Percentiles rank a stretch among this genome's conserved stretches.
Conservation (phyloP, 2,797 vertebrate species). For the Xiphophorus birchmanni region DNA sequence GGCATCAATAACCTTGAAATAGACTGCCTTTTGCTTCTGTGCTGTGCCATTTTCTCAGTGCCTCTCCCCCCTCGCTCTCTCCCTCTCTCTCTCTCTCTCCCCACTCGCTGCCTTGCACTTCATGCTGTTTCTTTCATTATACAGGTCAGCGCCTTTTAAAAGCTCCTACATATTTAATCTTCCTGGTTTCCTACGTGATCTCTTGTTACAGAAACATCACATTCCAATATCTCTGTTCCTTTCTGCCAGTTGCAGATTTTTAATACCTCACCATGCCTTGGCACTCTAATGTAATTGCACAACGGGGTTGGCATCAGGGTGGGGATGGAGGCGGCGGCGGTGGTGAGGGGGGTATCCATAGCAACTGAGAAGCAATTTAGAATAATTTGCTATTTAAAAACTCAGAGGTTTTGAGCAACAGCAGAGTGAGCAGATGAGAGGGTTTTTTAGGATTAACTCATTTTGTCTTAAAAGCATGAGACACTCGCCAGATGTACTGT, state of each 20-base stretch:
- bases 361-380: conserved; percentile 80
- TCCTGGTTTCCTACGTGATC: conserved; percentile 71
- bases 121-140: conserved; percentile 81
- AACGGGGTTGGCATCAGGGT: conserved; percentile 66
- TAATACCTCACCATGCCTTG: conserved; percentile 75
- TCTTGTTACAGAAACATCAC: conserved; percentile 78
- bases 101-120: conserved; percentile 66
- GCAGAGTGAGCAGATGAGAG: conserved; percentile 48
- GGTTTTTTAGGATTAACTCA: conserved; percentile 50
- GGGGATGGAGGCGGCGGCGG: conserved; percentile 12
- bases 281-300: conserved; percentile 78
- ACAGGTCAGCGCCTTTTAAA: conserved; percentile 81
- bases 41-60: conserved; percentile 73
- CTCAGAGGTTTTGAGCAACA: conserved; percentile 69
- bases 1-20: conserved; percentile 84
- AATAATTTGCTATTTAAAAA: conserved; percentile 80
- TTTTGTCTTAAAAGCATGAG: conserved; percentile 67
- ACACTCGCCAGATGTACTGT: conserved; percentile 66
- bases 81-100: conserved; percentile 14
- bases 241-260: conserved; percentile 71
- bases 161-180: conserved; percentile 81
- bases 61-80: conserved; percentile 6
- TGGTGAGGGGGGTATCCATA: conserved; percentile 69
- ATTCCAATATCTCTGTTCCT: conserved; percentile 66
- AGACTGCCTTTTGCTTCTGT: conserved; percentile 80